phyloP scores from a whole-genome alignment of 1,140 invertebrate species.

The Lethocerus indicus region DNA sequence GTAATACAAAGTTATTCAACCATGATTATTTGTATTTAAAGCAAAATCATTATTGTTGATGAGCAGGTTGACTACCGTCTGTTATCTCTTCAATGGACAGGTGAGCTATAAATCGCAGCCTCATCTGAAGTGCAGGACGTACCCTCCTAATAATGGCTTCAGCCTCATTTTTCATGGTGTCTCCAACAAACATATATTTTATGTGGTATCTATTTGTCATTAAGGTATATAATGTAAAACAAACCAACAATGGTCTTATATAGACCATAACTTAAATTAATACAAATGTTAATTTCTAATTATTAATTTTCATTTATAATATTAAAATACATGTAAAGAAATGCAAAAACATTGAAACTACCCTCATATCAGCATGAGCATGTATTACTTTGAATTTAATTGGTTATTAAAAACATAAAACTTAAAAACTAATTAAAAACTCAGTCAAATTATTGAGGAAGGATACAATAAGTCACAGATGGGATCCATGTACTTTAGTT shows the following conservation, averaged over 20 bases:
- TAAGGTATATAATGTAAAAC: constrained; percentile 30
- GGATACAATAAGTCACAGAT: constrained; percentile 89
- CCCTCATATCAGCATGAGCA: too few species aligned
- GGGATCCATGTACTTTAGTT: constrained; percentile 74
- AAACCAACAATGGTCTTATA: too few species aligned
- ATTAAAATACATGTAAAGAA: too few species aligned
- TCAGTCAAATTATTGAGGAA: constrained; percentile 24
- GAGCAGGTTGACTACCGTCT: too few species aligned
- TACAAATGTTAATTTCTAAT: too few species aligned
- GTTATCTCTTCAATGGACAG: constrained; percentile 64
- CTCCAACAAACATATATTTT: constrained; percentile 96
- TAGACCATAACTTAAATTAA: too few species aligned
- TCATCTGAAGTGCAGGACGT: constrained; percentile 68
- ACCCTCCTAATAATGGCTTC: constrained; percentile 76
- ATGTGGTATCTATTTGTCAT: constrained; percentile 48
- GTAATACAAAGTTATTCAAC: too few species aligned
- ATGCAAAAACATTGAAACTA: too few species aligned
- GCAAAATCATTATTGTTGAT: too few species aligned
- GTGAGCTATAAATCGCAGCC: constrained; percentile 83
- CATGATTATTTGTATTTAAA: too few species aligned
- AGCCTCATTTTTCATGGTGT: constrained; percentile 81
- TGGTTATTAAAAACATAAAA: background rate
- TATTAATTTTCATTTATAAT: too few species aligned
- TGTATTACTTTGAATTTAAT: too few species aligned
- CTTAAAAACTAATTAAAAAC: background rate